A percentile compares a stretch with the other conserved stretches of the same genome.
Conservation (phyloP, 2,888 invertebrate genomes). For the Griposia aprilina region DNA sequence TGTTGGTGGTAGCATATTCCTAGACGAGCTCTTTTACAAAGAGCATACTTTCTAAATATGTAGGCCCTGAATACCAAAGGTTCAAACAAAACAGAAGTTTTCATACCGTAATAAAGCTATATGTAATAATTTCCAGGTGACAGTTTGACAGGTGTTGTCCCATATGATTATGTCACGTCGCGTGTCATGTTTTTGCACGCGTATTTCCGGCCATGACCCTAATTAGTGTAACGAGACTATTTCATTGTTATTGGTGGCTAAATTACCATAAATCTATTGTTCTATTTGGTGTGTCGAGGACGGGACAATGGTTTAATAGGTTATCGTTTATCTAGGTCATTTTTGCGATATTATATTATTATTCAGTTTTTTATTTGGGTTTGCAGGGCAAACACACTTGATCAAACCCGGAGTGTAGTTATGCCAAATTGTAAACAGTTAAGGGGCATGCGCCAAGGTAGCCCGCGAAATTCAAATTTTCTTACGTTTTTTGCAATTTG, state of each 20-base stretch:
- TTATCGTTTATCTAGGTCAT: slow-evolving; percentile 16
- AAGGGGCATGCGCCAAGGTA: too few species aligned
- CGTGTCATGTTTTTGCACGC: slow-evolving; percentile 73
- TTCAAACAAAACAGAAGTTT: not conserved
- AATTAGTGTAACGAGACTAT: slow-evolving; percentile 55
- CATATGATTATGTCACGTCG: slow-evolving; percentile 55
- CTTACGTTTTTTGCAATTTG: too few species aligned
- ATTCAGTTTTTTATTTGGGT: not conserved
- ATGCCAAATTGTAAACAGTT: too few species aligned
- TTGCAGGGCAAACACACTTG: not conserved
- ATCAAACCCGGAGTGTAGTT: not conserved
- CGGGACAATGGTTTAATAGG: not conserved
- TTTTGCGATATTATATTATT: not conserved
- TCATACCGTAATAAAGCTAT: slow-evolving; percentile 19
- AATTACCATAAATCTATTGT: slow-evolving; percentile 41
- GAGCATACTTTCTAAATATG: too few species aligned
- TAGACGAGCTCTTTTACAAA: too few species aligned
- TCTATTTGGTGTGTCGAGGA: slow-evolving; percentile 24
- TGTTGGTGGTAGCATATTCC: not conserved
- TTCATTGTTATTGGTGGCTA: slow-evolving; percentile 20
- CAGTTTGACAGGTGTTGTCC: slow-evolving; percentile 50
- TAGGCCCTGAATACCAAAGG: not conserved
- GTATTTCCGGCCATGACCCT: slow-evolving; percentile 75
- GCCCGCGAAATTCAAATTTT: too few species aligned
- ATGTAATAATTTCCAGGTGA: slow-evolving; percentile 18